Evolutionary conservation across 2,113 vertebrate species (phyloP).

Genomic region (Nyctibius bracteatus): DNA sequence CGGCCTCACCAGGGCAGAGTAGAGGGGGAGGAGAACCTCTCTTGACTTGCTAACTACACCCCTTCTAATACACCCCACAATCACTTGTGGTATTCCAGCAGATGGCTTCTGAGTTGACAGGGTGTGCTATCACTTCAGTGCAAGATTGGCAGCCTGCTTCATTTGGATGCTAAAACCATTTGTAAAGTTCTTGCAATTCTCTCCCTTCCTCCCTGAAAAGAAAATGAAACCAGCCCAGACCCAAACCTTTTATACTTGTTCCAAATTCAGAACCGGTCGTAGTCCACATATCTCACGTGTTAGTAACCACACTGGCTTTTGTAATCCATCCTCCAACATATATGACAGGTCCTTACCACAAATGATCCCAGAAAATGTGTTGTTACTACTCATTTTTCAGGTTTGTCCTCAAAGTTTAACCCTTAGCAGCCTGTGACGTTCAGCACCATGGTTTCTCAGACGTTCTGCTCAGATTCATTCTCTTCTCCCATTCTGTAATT

Average conservation of each 20-base stretch:
- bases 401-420: neutral
- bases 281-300: too few species aligned
- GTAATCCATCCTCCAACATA: neutral
- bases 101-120: neutral
- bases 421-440: neutral
- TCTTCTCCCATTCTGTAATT: neutral
- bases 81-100: neutral
- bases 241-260: neutral
- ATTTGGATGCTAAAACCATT: neutral
- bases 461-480: neutral
- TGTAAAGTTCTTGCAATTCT: neutral
- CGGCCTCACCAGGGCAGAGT: too few species aligned
- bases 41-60: too few species aligned
- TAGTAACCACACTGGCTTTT: neutral
- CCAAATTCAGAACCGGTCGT: neutral
- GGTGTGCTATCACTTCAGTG: neutral
- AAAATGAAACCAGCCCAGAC: neutral
- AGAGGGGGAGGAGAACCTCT: too few species aligned
- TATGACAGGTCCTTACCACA: neutral
- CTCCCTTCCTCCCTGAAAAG: rapidly evolving
- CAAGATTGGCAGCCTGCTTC: neutral
- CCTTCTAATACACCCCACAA: too few species aligned
- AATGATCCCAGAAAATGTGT: neutral
- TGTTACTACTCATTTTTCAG: neutral
- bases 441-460: neutral